A percentile compares a stretch with the other conserved stretches of the same genome.
These are phyloP conservation scores for Eulemur mongoz DNA, from an alignment of 2,797 vertebrate species.

Conservation along the genomic window DNA sequence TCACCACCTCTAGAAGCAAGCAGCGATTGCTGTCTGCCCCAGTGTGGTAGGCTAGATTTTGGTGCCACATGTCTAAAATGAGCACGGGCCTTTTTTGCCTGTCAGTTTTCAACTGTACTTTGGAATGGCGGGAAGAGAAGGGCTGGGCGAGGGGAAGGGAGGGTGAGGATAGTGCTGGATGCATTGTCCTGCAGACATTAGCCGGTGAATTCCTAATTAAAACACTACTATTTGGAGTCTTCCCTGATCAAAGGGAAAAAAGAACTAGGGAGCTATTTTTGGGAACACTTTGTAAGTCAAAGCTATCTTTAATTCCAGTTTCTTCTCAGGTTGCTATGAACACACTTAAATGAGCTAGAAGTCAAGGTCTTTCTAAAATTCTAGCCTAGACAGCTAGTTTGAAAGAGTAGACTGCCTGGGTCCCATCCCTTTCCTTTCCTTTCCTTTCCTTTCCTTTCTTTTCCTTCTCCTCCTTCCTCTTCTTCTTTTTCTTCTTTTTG, in stretches of 20 bases:
- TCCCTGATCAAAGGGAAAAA: conserved; percentile 46
- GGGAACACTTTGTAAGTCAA: conserved; percentile 84
- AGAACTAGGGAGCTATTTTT: conserved; percentile 80
- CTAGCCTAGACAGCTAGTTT: conserved; percentile 74
- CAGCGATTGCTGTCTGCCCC: background rate
- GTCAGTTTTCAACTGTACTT: background rate
- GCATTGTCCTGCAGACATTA: conserved; percentile 43
- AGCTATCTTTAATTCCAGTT: conserved; percentile 82
- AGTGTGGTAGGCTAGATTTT: background rate
- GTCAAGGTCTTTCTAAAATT: conserved; percentile 80
- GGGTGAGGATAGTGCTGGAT: background rate
- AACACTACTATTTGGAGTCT: conserved; percentile 54
- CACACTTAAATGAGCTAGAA: conserved; percentile 79
- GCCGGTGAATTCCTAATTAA: conserved; percentile 62
- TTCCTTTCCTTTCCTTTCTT: background rate
- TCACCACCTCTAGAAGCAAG: background rate
- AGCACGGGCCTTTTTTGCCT: background rate
- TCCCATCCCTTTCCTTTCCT: background rate
- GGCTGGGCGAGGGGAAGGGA: background rate
- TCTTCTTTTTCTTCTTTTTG: background rate
- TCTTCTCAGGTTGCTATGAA: conserved; percentile 77
- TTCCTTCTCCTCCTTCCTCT: background rate
- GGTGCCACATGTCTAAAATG: background rate
- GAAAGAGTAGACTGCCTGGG: background rate
- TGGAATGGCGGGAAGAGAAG: background rate